Base-by-base conservation (phyloP, 2,888 invertebrate species). In the Thymelicus lineola region DNA sequence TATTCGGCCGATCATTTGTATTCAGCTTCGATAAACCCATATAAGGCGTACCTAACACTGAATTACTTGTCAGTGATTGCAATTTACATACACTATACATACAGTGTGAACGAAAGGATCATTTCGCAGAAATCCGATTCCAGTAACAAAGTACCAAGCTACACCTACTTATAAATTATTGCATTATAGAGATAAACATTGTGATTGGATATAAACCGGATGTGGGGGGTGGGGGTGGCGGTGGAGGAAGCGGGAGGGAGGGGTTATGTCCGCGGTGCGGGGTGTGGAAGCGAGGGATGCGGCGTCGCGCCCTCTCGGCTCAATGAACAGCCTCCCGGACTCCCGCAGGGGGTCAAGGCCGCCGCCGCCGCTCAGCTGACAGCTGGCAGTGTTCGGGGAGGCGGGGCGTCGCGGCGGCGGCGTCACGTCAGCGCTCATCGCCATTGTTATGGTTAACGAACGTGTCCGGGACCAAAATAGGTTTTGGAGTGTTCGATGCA, bases 281-380 rank as follows among this genome's bases (percentile, higher is more conserved):
- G 12, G 58, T n/a, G 7, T 17, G 7, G 1, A 36, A 36, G 53
- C 20, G 53, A 28, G 63, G 50, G 36, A n/a, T 48, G 61, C 36
- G 55, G 42, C 55, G 68, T 20, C 60, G 60, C 60, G 50, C 53
- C 60, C 42, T 50, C 55, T 55, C 53, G 60, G 60, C 48, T 38
- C 46, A 61, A 61, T 46, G 62, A 63, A 42, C 42, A 67, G 60
- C 53, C 28, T 35, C 50, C 48, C 66, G 46, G 60, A 42, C 28
- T 35, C 50, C 48, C 66, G 46, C 57, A 63, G 48, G 28, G 53
- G 67, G 67, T 68, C 67, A 68, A 68, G 67, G 67, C 20, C 53
- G 61, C 10, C 42, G 42, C 42, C 12, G 28, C 42, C 9, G 42
- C 42, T 42, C 10, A 57, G 20, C 42, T 28, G 46, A 46, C 62